Conservation (phyloP, 2,113 vertebrate genomes). For the Rafetus swinhoei region DNA sequence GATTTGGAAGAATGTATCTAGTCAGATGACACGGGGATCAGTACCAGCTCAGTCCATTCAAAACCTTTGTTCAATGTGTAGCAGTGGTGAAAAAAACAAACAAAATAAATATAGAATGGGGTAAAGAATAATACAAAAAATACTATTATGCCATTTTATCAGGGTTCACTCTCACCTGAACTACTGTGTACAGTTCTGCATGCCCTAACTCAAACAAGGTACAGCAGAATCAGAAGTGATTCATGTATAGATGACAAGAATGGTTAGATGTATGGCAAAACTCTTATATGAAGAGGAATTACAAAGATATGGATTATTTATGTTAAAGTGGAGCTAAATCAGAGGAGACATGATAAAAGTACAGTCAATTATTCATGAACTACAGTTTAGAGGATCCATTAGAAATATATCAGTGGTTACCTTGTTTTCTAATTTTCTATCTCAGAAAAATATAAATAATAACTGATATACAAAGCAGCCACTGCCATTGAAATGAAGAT, state of each 20-base stretch:
- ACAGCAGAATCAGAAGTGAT: accelerated
- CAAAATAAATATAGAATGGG: neutral
- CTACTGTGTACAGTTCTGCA: neutral
- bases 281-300: neutral
- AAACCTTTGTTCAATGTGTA: neutral
- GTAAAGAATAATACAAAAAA: neutral
- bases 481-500: neutral
- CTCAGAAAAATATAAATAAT: neutral
- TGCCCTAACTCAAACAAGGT: neutral
- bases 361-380: neutral
- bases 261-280: neutral
- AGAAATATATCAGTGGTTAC: neutral
- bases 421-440: neutral
- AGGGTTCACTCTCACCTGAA: neutral
- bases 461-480: neutral
- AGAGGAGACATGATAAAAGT: neutral
- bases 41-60: neutral
- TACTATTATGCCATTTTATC: neutral
- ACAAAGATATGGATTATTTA: neutral
- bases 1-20: neutral
- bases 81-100: constrained; percentile 1
- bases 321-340: neutral
- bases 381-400: neutral
- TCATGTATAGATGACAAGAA: neutral
- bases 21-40: neutral